Evolutionary conservation across 2,113 vertebrate genomes (phyloP), one percentile per base, ranked within the genome.

Genomic region (Sinocyclocheilus anshuiensis): DNA sequence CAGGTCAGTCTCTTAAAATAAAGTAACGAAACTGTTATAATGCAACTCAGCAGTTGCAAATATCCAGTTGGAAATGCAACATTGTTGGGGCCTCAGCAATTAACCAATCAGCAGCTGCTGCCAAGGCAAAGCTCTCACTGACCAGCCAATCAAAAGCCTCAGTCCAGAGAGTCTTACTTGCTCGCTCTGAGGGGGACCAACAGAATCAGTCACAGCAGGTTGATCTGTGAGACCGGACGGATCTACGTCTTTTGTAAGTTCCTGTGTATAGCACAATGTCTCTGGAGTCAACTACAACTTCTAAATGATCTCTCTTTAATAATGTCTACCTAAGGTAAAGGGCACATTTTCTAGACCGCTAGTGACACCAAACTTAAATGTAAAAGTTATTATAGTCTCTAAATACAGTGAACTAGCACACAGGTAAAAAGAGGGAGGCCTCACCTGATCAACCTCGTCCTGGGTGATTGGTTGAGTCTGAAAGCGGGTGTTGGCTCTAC

Each of bases 401-500:
- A 71, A 71, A 71, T 18, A 36, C 6, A 71, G 24, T 74, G 16
- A 45, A 20, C 33, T 74, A 22, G 9, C 16, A 39, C 69, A 72
- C 13, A 20, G 13, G 15, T 24, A 61, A 61, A 80, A 59, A 26
- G 6, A 69, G 24, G 11, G 22, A 42, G 50, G 39, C 5, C 63
- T 83, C 94, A 98, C 98, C 96, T 99, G 96, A 53, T 96, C 92
- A 87, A 99, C 98, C 88, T 99, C 98, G 87, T 95, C 97, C 72
- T 96, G 97, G 0, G 98, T 99, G 90, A 99, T 97, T 0, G 98
- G 98, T 89, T 99, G 98, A 0, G 98, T 99, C 84, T 99, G 97
- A 71, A 97, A 99, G 18, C 98, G 97, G 36, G 97, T 74, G 7
- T 96, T 97, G 91, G 95, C 94, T 24, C 97, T 94, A 74, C 97